Evolutionary conservation across 1,140 invertebrate genomes (phyloP).

Genomic region (Ceratitis capitata): DNA sequence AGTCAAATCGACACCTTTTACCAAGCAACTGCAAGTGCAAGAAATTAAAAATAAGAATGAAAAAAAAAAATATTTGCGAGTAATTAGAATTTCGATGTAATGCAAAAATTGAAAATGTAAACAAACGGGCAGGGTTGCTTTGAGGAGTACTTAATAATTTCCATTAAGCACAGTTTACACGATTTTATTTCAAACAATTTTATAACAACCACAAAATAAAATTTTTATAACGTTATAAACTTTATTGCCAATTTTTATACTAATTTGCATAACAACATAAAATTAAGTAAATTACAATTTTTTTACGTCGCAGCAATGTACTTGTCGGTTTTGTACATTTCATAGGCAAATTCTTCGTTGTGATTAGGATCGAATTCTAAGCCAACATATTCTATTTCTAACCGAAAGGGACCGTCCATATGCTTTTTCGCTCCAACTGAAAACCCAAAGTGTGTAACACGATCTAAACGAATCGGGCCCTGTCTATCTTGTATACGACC

Average conservation of each 20-base stretch:
- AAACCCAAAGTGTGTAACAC: constrained; percentile 82
- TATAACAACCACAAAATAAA: neutral
- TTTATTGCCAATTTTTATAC: neutral
- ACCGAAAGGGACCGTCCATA: constrained; percentile 80
- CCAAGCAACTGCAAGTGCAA: neutral
- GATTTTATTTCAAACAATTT: neutral
- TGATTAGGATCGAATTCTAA: constrained; percentile 80
- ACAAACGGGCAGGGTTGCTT: neutral
- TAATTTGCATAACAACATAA: neutral
- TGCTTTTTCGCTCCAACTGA: constrained; percentile 76
- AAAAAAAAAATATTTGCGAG: neutral
- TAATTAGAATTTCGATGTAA: neutral
- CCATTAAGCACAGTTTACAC: too few species aligned
- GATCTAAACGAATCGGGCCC: constrained; percentile 68
- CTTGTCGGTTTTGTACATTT: constrained; percentile 80
- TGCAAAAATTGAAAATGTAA: constrained; percentile 1
- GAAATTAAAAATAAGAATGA: too few species aligned
- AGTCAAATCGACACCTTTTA: neutral
- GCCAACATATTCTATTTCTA: constrained; percentile 96
- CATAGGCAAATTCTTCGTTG: constrained; percentile 88
- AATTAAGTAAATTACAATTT: neutral
- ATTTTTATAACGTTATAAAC: too few species aligned
- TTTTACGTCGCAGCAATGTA: constrained; percentile 70
- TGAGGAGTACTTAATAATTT: neutral
- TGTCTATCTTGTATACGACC: constrained; percentile 90